Evolutionary conservation across 2,113 vertebrate genomes (phyloP).

Genomic region (Chitala chitala): DNA sequence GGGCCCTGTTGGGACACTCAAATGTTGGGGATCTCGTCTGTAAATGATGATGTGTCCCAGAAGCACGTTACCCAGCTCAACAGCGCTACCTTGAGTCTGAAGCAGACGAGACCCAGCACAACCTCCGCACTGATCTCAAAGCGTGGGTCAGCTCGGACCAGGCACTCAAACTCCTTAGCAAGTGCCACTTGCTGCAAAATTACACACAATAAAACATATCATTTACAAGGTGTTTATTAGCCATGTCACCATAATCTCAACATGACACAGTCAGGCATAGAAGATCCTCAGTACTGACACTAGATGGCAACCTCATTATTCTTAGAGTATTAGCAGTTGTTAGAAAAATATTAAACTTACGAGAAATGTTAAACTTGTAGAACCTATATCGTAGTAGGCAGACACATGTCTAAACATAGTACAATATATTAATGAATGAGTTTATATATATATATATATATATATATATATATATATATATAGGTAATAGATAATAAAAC

Average conservation of each 20-base stretch:
- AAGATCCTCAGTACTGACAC: neutral
- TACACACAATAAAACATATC: neutral
- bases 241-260: too few species aligned
- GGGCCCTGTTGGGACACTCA: conserved; percentile 59
- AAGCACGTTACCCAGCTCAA: neutral
- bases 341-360: too few species aligned
- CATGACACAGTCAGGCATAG: too few species aligned
- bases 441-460: too few species aligned
- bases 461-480: too few species aligned
- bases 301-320: conserved; percentile 18
- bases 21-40: neutral
- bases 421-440: too few species aligned
- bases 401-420: too few species aligned
- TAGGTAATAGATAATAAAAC: too few species aligned
- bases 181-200: conserved; percentile 74
- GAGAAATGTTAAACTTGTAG: too few species aligned
- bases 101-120: conserved; percentile 86
- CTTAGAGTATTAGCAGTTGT: too few species aligned
- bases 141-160: conserved; percentile 75
- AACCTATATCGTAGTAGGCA: too few species aligned
- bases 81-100: conserved; percentile 84
- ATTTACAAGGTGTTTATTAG: too few species aligned
- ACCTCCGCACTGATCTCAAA: conserved; percentile 88
- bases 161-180: conserved; percentile 78
- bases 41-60: neutral